A percentile compares a stretch with the other conserved stretches of the same genome.
Evolutionary conservation across 2,113 vertebrate genomes (phyloP).

Genomic region (Sapajus apella): DNA sequence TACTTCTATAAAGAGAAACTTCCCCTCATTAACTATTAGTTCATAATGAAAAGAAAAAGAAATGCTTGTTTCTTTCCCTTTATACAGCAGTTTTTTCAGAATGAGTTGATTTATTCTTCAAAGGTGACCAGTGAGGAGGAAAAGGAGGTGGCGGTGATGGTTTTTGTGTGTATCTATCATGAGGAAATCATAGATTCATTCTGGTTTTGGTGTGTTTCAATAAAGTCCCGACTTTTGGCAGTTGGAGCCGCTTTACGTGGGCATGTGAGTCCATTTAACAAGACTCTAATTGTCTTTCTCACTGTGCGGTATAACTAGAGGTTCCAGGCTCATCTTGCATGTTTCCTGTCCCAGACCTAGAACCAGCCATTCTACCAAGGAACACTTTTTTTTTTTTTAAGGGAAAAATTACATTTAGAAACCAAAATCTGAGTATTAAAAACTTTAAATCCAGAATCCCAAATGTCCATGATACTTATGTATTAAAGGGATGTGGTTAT

Average conservation of each 20-base stretch:
- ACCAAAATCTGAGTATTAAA: neutral
- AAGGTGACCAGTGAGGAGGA: neutral
- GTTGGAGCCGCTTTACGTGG: neutral
- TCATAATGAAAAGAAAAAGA: neutral
- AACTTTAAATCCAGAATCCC: neutral
- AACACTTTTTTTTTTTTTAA: neutral
- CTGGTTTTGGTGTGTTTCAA: neutral
- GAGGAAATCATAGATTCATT: neutral
- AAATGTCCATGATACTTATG: neutral
- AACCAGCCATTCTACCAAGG: neutral
- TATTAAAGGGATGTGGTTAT: neutral
- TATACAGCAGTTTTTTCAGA: neutral
- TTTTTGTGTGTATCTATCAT: neutral
- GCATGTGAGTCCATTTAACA: neutral
- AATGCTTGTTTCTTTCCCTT: neutral
- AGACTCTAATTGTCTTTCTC: neutral
- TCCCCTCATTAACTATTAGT: neutral
- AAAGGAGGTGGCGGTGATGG: too few relatives aligned
- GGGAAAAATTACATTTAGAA: neutral
- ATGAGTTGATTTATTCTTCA: neutral
- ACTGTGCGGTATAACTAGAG: neutral
- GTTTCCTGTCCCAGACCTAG: neutral
- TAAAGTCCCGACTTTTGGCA: neutral
- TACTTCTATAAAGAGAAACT: neutral
- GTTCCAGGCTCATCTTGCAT: neutral